Evolutionary conservation across 2,888 invertebrate genomes (phyloP).

Genomic region (Luperina testacea): DNA sequence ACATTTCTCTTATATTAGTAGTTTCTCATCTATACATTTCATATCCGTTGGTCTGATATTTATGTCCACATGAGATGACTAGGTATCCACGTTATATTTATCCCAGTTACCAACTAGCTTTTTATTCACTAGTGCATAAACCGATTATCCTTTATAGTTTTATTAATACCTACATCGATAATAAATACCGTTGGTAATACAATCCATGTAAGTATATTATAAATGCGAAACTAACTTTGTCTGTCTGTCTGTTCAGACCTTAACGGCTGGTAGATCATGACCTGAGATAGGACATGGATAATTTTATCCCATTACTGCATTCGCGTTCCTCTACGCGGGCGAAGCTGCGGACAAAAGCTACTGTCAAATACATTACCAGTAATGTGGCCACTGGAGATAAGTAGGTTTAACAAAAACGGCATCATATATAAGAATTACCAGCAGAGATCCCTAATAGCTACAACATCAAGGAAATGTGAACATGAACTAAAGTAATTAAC

Average conservation of each 20-base stretch:
- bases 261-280: not conserved
- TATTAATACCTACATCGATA: not conserved
- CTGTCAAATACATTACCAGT: not conserved
- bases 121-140: not conserved
- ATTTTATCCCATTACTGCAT: not conserved
- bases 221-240: too few relatives aligned
- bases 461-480: constrained; percentile 32
- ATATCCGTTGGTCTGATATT: not conserved
- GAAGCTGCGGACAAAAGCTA: too few relatives aligned
- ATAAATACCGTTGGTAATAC: not conserved
- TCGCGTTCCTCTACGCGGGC: too few relatives aligned
- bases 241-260: too few relatives aligned
- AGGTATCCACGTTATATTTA: not conserved
- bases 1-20: constrained; percentile 2
- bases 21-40: constrained; percentile 1
- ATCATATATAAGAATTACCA: not conserved
- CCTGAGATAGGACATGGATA: not conserved
- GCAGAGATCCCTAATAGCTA: constrained; percentile 26
- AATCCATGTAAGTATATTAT: not conserved
- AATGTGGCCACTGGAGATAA: not conserved
- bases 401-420: not conserved
- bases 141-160: too few relatives aligned
- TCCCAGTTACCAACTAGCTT: not conserved
- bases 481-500: constrained; percentile 56
- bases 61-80: not conserved